These are phyloP conservation scores for Chelidonichthys spinosus DNA, from an alignment of 2,797 vertebrate genomes.

Conservation along the genomic window DNA sequence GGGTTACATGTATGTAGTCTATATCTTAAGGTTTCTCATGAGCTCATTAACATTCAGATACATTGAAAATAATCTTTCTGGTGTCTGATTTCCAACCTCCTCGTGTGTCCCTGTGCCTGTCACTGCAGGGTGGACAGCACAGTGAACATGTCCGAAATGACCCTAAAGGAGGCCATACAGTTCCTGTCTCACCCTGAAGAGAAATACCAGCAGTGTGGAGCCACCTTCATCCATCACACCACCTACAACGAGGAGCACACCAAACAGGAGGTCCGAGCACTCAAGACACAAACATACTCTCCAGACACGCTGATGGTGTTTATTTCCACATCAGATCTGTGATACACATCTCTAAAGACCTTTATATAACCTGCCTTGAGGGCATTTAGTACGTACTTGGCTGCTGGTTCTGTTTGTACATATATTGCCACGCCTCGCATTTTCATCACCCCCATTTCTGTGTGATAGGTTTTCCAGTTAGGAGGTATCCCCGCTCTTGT, in stretches of 20 bases:
- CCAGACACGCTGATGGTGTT: not conserved
- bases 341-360: not conserved
- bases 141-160: constrained; percentile 78
- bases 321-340: not conserved
- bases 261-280: constrained; percentile 87
- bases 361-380: constrained; percentile 32
- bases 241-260: constrained; percentile 89
- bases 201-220: constrained; percentile 86
- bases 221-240: constrained; percentile 91
- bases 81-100: not conserved
- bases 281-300: not conserved
- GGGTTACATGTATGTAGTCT: not conserved
- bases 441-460: constrained; percentile 6
- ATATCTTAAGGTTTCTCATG: not conserved
- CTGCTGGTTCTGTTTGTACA: constrained; percentile 1
- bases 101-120: not conserved
- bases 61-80: not conserved
- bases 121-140: constrained; percentile 72
- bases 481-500: constrained; percentile 89
- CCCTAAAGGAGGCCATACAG: constrained; percentile 88
- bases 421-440: not conserved
- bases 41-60: not conserved
- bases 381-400: constrained; percentile 1
- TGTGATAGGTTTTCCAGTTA: constrained; percentile 83
- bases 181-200: constrained; percentile 84